Conservation (phyloP, 2,888 invertebrate species). For the Sminthurinus aureus region DNA sequence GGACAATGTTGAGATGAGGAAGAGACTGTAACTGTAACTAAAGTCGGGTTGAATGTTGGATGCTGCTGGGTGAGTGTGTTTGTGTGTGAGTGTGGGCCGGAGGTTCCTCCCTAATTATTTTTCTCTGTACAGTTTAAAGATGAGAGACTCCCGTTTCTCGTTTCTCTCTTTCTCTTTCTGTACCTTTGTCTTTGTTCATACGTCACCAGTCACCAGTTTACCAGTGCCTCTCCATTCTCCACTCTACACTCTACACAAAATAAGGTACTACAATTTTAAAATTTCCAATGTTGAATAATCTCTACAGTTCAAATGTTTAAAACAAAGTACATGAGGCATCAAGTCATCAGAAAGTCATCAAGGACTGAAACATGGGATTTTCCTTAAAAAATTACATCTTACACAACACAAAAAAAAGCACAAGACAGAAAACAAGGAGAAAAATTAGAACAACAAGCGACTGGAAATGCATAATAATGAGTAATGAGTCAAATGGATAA, state of each 20-base stretch:
- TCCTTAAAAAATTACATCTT: not conserved
- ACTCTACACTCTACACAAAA: too few relatives aligned
- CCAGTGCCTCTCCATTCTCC: too few relatives aligned
- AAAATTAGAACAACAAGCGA: not conserved
- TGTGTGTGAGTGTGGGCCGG: not conserved
- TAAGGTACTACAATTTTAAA: too few relatives aligned
- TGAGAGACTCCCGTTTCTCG: not conserved
- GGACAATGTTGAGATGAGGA: slow-evolving; percentile 24
- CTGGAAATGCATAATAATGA: too few relatives aligned
- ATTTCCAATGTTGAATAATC: not conserved
- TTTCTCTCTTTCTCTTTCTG: not conserved
- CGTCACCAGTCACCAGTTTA: too few relatives aligned
- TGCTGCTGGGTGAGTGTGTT: slow-evolving; percentile 30
- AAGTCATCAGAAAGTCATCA: slow-evolving; percentile 19
- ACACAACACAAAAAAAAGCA: not conserved
- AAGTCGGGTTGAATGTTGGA: slow-evolving; percentile 23
- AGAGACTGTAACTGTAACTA: slow-evolving; percentile 13
- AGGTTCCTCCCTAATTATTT: slow-evolving; percentile 42
- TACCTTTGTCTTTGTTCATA: not conserved
- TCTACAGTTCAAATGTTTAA: not conserved
- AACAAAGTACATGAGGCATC: not conserved
- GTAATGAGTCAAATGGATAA: not conserved
- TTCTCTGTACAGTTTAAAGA: not conserved
- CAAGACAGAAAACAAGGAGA: not conserved
- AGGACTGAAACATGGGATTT: not conserved